phyloP scores from a whole-genome alignment of 1,140 invertebrate genomes.

The Aphidius gifuensis region DNA sequence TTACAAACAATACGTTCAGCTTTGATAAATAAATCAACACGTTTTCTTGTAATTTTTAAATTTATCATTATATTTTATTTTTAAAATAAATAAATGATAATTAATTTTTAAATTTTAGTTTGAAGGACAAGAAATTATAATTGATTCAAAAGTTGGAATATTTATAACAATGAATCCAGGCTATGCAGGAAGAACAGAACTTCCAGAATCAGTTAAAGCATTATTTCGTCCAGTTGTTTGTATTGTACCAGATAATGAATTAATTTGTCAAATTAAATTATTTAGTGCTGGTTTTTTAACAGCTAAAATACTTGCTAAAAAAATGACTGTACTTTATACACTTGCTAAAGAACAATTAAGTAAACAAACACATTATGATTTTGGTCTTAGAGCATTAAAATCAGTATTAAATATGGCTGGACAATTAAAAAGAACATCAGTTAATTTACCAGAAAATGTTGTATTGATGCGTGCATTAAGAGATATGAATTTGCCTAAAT shows the following conservation, averaged over 20 bases:
- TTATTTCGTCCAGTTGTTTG: constrained; percentile 87
- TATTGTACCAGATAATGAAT: constrained; percentile 82
- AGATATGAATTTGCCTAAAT: constrained; percentile 91
- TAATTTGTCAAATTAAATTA: constrained; percentile 87
- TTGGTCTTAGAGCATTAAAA: constrained; percentile 84
- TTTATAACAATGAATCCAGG: constrained; percentile 95
- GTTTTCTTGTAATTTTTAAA: constrained; percentile 65
- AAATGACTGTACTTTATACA: constrained; percentile 88
- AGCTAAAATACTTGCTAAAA: constrained; percentile 85
- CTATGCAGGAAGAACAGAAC: constrained; percentile 82
- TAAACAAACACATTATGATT: constrained; percentile 91
- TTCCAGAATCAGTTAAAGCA: constrained; percentile 88
- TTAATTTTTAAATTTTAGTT: constrained; percentile 59
- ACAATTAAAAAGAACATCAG: constrained; percentile 73
- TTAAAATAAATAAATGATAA: background rate
- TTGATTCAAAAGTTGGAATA: constrained; percentile 83
- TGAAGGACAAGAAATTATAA: constrained; percentile 75
- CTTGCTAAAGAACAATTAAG: constrained; percentile 82
- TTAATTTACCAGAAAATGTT: constrained; percentile 76
- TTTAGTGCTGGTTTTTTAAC: constrained; percentile 87
- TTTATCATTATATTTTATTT: background rate
- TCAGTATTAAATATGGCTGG: constrained; percentile 87
- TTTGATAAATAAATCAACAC: constrained; percentile 67
- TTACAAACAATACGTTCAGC: constrained; percentile 84
- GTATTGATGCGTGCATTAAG: constrained; percentile 83